Evolutionary conservation across 2,113 vertebrate genomes (phyloP), one percentile per base, ranked within the genome.

Genomic region (Semnornis frantzii): DNA sequence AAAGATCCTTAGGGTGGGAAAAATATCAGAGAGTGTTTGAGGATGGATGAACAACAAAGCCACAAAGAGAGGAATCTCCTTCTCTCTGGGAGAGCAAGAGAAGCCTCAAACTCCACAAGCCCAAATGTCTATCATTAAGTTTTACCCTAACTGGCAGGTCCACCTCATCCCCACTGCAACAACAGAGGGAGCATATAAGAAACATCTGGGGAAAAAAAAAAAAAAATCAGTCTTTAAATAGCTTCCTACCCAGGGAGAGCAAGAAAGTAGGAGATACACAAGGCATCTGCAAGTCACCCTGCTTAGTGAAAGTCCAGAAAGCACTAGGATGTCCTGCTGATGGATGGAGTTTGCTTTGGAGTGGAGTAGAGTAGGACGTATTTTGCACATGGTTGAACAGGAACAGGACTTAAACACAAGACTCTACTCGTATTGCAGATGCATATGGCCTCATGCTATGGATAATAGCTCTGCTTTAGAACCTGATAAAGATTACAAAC

Each of bases 371-470:
- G 16, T 31, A 50, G 74, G 44, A 11, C 12, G 58, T 34, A 2
- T 50, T 72, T 58, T 62, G 39, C 23, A 34, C 6, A 0, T 19
- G 24, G 54, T 5, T 34, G 24, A 63, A 5, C 27, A 28, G 59
- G 52, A 52, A 16, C 8, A 48, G 63, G 44, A 71, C 37, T 71
- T 34, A 59, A 63, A 27, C 5, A 11, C 19, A 28, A 25, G 34
- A 10, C 52, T 62, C 20, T 14, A 55, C 42, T 46, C 21, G 12
- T 11, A 8, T 62, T 37, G 57, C 70, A 39, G 8, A 63, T 33
- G 34, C 1, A 0, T 10, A 1, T 5, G 65, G 54, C 28, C 8
- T 42, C 8, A 18, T 5, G 21, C 64, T 63, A 16, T 2, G n/a
- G 60, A 8, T 37, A 19, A 28, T 4, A 25, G 37, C 50, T 70